Evolutionary conservation across 2,888 invertebrate species (phyloP).

Genomic region (Lottia scabra): DNA sequence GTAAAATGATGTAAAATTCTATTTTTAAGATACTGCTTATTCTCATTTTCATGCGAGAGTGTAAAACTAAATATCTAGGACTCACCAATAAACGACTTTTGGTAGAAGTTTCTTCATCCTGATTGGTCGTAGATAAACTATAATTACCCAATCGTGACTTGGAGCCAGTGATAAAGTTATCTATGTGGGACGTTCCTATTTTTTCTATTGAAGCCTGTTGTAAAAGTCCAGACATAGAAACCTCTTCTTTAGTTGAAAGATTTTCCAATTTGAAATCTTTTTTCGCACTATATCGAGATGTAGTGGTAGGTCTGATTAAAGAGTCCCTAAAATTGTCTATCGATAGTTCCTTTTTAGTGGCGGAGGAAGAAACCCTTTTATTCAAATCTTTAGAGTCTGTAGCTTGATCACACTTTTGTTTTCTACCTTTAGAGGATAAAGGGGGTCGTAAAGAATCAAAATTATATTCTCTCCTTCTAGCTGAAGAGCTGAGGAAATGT

Average conservation of each 20-base stretch:
- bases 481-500: slow-evolving; percentile 15
- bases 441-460: slow-evolving; percentile 35
- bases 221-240: slow-evolving; percentile 65
- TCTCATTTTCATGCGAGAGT: too few relatives aligned
- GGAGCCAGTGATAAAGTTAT: slow-evolving; percentile 56
- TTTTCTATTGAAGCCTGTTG: slow-evolving; percentile 65
- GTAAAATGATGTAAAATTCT: too few relatives aligned
- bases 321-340: slow-evolving; percentile 38
- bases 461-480: slow-evolving; percentile 41
- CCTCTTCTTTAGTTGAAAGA: slow-evolving; percentile 62
- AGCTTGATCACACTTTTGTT: slow-evolving; percentile 32
- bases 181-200: slow-evolving; percentile 62
- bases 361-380: slow-evolving; percentile 30
- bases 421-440: slow-evolving; percentile 42
- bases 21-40: too few relatives aligned
- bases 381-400: slow-evolving; percentile 15
- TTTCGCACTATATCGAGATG: slow-evolving; percentile 47
- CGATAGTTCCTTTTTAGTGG: slow-evolving; percentile 32
- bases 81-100: too few relatives aligned
- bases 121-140: slow-evolving; percentile 47
- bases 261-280: slow-evolving; percentile 65
- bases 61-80: too few relatives aligned
- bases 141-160: slow-evolving; percentile 62
- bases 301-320: slow-evolving; percentile 48
- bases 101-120: slow-evolving; percentile 48